Base-by-base conservation (phyloP, 2,797 vertebrate genomes). In the Microtus californicus region DNA sequence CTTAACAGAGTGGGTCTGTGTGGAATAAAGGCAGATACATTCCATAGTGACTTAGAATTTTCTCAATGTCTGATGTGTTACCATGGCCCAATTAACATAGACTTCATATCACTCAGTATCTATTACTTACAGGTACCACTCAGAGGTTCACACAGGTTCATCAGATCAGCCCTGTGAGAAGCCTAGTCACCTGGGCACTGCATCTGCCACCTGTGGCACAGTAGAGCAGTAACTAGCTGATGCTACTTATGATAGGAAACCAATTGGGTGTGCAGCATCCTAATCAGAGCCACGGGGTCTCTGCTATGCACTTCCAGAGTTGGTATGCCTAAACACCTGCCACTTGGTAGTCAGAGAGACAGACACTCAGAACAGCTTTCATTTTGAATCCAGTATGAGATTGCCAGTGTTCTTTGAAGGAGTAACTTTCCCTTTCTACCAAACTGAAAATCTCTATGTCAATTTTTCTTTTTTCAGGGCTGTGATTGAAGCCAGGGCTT, bases 381-480 rank as follows among this genome's bases (percentile, higher is more conserved):
- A 91, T 82, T 91, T 23, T 88, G 29, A 78, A 65, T 48, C 51
- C 56, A 86, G 73, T 31, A 82, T 87, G 80, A 89, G 45, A 40
- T 54, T 63, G 85, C 25, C n/a, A 87, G 67, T 56, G 48, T 65
- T 92, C 51, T 67, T 76, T 31, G 34, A 90, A 95, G 45, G 40
- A 86, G 15, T 65, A 21, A 59, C n/a, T 65, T 93, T 40, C 19
- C 87, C 48, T 90, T 56, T 85, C 61, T 2, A 93, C 25, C 79
- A 87, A 92, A 29, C 63, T 56, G 21, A 63, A 89, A 89, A 89
- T 5, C 25, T 96, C 27, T 48, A 79, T 76, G 31, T 29, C 23
- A 94, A 86, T 48, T 59, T 79, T 40, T 29, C 15, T 40, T 76
- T 25, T n/a, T 31, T 40, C 37, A 43, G 54, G 23, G 12, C 19